Evolutionary conservation across 2,113 vertebrate genomes (phyloP), one percentile per base, ranked within the genome.

Genomic region (Corvus cornix): DNA sequence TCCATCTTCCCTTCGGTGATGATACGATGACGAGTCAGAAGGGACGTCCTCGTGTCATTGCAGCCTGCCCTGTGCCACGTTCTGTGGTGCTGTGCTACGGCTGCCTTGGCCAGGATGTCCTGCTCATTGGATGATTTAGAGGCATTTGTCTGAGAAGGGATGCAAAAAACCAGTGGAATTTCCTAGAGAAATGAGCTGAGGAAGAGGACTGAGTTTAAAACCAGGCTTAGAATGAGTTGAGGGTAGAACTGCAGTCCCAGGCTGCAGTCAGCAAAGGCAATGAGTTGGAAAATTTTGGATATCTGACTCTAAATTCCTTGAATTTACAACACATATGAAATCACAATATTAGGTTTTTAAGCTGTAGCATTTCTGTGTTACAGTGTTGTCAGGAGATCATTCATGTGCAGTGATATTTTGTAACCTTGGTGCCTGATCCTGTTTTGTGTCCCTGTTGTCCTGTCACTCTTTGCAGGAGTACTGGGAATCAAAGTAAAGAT

Each of bases 401-500:
- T n/a, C 8, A 2, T 48, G 10, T 59, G 22, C 7, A 35, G 23
- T 8, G 16, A 0, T 17, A 5, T 16, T 85, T 52, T 58, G 17
- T 79, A 39, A 73, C 37, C 5, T 24, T 15, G 16, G 9, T 60
- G 5, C 14, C 49, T 81, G 63, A 4, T 81, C 30, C 30, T 48
- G 0, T 30, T 70, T 27, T 15, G 10, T 59, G 33, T 60, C 1
- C 67, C 14, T 46, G 3, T 26, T 46, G 41, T 53, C 30, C 4
- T 89, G 59, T 78, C 28, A 2, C 35, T 60, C 22, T 95, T 56
- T 52, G 12, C 94, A 99, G 99, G 99, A 97, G 99, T 99, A 53
- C 97, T 99, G 95, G 99, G 99, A 64, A 99, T 99, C 97, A 99
- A 99, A 98, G 99, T 99, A 75, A 99, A 99, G 98, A 99, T 99